Base-by-base conservation (phyloP, 2,888 invertebrate species). In the Tigriopus californicus region DNA sequence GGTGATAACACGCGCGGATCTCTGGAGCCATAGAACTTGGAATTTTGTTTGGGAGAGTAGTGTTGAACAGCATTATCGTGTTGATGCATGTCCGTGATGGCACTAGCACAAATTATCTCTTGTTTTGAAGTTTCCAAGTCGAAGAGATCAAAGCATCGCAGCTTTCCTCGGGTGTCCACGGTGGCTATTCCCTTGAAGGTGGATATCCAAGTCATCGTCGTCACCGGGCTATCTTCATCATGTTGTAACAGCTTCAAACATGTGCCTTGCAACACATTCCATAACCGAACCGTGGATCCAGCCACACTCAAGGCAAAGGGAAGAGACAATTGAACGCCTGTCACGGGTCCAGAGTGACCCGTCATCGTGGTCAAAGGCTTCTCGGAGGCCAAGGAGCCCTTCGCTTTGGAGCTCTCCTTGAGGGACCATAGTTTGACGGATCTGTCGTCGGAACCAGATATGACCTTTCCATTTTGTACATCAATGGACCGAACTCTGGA, bases 201-300 rank as follows among this genome's bases (percentile, higher is more conserved):
- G 12, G 56, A 56, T n/a, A 56, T 56, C 56, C 56, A 56, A 11
- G 56, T 56, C 11, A 56, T 42, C 46, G 56, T 46, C 15, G 56
- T 56, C 6, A 56, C 56, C 11, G 56, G 56, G 20, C 18, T 18
- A 12, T 24, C 25, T 5, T 18, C 15, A 2, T 52, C 52, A 46
- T 56, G 56, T 20, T 44, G 56, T 11, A 56, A 22, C 12, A 56
- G 22, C 18, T 44, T 41, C 20, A 24, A 20, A 33, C 56, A 56
- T 22, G 41, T 56, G 3, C 33, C 33, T 13, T 20, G 18, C 46
- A 20, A 44, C 2, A 46, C 56, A 22, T 56, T 33, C 56, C 56
- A 56, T n/a, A 56, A 18, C 6, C 56, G 20, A 46, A 56, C 56
- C 18, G 46, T 56, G 10, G 22, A 56, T 8, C 56, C 56, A 13